Conservation (phyloP, 1,140 invertebrate species). For the Drosophila pachea region DNA sequence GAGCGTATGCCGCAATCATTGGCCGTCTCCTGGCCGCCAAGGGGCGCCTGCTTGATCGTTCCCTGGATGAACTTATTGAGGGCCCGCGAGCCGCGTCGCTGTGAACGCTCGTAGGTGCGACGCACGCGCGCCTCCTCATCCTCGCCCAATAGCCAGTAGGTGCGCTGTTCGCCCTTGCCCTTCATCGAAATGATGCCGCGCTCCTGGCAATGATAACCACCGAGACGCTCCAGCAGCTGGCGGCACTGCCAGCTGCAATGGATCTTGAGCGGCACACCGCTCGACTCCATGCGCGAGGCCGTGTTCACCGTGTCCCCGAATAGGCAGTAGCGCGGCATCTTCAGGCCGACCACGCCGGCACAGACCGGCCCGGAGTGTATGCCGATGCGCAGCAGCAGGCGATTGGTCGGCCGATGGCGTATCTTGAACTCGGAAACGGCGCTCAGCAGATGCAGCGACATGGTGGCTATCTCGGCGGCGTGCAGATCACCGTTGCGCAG, state of each 20-base stretch:
- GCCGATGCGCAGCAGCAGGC: conserved; percentile 92
- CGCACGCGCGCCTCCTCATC: conserved; percentile 81
- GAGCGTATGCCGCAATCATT: conserved; percentile 81
- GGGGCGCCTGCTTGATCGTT: conserved; percentile 55
- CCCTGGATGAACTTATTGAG: conserved; percentile 75
- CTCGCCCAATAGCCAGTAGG: conserved; percentile 92
- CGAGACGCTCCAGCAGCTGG: conserved; percentile 85
- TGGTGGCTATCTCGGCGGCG: conserved; percentile 94
- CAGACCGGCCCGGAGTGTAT: conserved; percentile 90
- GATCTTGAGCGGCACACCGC: conserved; percentile 90
- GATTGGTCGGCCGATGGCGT: conserved; percentile 90
- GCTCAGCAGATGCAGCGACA: conserved; percentile 91
- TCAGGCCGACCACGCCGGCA: conserved; percentile 92
- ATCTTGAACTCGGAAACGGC: conserved; percentile 93
- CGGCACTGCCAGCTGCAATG: conserved; percentile 90
- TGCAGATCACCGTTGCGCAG: conserved; percentile 89
- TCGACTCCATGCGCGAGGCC: conserved; percentile 95
- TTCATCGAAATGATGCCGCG: conserved; percentile 91
- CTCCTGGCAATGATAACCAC: conserved; percentile 86
- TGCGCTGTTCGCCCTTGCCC: conserved; percentile 90
- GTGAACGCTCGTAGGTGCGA: conserved; percentile 80
- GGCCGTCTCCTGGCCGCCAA: conserved; percentile 35
- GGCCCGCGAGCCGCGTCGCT: conserved; percentile 74
- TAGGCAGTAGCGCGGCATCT: conserved; percentile 97
- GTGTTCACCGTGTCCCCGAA: conserved; percentile 97